Percentiles rank a stretch among this genome's conserved stretches.
phyloP scores from a whole-genome alignment of 1,140 invertebrate species.

The Condylostylus longicornis region DNA sequence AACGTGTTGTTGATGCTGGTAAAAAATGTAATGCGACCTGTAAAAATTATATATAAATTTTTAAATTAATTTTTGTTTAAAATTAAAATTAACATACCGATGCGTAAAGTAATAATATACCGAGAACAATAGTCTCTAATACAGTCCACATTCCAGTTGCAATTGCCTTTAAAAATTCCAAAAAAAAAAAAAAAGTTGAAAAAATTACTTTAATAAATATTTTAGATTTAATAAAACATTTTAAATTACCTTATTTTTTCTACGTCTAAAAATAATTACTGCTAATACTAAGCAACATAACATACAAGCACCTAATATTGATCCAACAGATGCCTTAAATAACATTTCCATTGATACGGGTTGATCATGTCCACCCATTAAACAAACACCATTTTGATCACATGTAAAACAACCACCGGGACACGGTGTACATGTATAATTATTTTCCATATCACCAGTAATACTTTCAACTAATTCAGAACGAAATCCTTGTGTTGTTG shows the following conservation, averaged over 20 bases:
- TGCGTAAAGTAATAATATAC: constrained; percentile 68
- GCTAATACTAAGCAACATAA: constrained; percentile 52
- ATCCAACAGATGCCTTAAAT: constrained; percentile 47
- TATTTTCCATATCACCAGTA: constrained; percentile 26
- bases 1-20: constrained; percentile 55
- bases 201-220: not conserved
- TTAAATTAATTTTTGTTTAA: constrained; percentile 1
- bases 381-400: constrained; percentile 37
- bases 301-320: constrained; percentile 56
- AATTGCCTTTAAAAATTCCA: constrained; percentile 46
- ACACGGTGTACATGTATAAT: constrained; percentile 43
- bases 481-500: constrained; percentile 31
- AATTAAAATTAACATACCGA: constrained; percentile 50
- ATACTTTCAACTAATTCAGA: constrained; percentile 33
- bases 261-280: constrained; percentile 53
- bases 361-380: constrained; percentile 30
- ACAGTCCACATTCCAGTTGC: constrained; percentile 78
- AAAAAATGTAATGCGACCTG: constrained; percentile 73
- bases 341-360: constrained; percentile 36
- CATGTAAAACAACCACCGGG: constrained; percentile 38
- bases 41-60: constrained; percentile 10
- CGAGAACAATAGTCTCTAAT: constrained; percentile 69
- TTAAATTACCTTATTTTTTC: constrained; percentile 56
- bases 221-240: not conserved
- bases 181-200: constrained; percentile 7